A percentile compares a stretch with the other conserved stretches of the same genome.
phyloP scores from a whole-genome alignment of 2,797 vertebrate species.

The Platyrinchus mystaceus region DNA sequence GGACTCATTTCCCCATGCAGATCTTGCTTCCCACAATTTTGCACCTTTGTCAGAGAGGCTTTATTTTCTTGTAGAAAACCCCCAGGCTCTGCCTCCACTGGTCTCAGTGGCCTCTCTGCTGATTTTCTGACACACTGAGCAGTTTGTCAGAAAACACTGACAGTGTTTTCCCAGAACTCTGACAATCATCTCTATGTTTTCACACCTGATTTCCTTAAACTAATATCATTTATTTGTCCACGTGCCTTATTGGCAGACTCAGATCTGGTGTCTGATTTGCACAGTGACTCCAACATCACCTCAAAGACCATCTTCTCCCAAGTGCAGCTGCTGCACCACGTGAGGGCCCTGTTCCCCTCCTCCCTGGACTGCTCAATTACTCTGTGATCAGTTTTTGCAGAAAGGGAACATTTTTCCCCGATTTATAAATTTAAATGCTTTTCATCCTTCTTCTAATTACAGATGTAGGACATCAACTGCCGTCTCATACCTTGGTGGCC shows the following conservation, averaged over 20 bases:
- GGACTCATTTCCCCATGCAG: neutral
- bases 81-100: neutral
- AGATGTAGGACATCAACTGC: neutral
- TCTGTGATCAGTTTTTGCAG: neutral
- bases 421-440: neutral
- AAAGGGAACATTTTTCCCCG: neutral
- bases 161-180: neutral
- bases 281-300: neutral
- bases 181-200: neutral
- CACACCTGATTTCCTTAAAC: neutral
- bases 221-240: neutral
- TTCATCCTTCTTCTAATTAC: neutral
- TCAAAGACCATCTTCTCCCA: neutral
- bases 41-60: neutral
- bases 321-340: neutral
- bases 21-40: neutral
- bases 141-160: no score
- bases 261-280: neutral
- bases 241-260: neutral
- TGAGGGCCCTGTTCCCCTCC: neutral
- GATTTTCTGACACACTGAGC: neutral
- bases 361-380: neutral
- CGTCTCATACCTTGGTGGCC: neutral
- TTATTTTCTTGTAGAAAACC: neutral
- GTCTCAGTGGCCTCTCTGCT: neutral